Evolutionary conservation across 2,797 vertebrate genomes (phyloP).

Genomic region (Hafferia zeledoni): DNA sequence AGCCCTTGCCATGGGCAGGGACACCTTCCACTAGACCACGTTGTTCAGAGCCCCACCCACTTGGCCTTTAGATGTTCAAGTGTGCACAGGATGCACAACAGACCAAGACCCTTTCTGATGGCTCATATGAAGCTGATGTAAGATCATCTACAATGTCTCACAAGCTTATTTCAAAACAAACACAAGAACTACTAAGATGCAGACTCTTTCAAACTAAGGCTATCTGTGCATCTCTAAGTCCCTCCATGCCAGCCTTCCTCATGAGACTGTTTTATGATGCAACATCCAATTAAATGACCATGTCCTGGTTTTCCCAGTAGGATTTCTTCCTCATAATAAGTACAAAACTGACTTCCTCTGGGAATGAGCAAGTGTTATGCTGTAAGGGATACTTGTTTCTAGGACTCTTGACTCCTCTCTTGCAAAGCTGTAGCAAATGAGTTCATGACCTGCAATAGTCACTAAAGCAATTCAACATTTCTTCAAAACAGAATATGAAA

Average conservation of each 20-base stretch:
- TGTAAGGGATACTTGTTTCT: background rate
- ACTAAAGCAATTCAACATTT: background rate
- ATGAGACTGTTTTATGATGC: conserved; percentile 20
- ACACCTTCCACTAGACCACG: background rate
- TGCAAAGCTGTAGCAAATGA: background rate
- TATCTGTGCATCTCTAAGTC: background rate
- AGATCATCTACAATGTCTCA: background rate
- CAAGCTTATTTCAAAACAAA: background rate
- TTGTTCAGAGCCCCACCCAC: background rate
- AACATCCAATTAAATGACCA: conserved; percentile 38
- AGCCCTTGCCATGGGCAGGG: background rate
- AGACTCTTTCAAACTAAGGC: background rate
- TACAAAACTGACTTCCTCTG: background rate
- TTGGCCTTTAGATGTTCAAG: background rate
- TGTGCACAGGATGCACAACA: background rate
- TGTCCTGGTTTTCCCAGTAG: background rate
- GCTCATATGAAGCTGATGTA: background rate
- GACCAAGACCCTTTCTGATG: background rate
- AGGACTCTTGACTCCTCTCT: background rate
- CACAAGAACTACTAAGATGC: background rate
- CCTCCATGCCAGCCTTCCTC: background rate
- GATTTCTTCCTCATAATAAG: background rate
- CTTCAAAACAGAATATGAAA: background rate
- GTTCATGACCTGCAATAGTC: background rate
- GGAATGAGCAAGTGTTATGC: background rate